Conservation (phyloP, 2,888 invertebrate species). For the Dorcus parallelipipedus region DNA sequence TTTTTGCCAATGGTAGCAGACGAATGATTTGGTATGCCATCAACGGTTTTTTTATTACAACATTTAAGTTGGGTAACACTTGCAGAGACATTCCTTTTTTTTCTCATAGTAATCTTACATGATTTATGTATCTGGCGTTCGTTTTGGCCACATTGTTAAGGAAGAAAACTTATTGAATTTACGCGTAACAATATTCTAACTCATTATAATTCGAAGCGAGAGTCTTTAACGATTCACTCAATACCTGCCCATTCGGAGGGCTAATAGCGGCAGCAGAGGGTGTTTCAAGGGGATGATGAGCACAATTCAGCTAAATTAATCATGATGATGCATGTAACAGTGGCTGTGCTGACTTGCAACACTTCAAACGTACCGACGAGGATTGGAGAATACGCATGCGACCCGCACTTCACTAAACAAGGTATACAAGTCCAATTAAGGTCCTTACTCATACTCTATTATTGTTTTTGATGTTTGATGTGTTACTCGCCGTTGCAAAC, state of each 20-base stretch:
- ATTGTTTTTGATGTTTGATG: conserved; percentile 27
- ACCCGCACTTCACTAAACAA: conserved; percentile 31
- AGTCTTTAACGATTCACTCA: background rate
- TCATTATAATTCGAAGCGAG: too few relatives aligned
- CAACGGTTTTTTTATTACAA: too few relatives aligned
- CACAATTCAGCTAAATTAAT: conserved; percentile 35
- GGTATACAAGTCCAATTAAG: conserved; percentile 33
- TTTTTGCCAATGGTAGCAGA: too few relatives aligned
- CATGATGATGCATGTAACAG: conserved; percentile 41
- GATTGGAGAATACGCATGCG: conserved; percentile 21
- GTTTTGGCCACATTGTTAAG: too few relatives aligned
- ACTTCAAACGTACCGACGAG: conserved; percentile 31
- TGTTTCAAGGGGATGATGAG: conserved; percentile 11
- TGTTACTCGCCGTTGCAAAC: conserved; percentile 19
- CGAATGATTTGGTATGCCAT: too few relatives aligned
- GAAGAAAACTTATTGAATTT: too few relatives aligned
- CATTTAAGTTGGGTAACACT: too few relatives aligned
- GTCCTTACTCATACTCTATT: conserved; percentile 26
- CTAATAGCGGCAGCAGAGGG: background rate
- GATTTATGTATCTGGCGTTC: too few relatives aligned
- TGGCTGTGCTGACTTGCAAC: conserved; percentile 29
- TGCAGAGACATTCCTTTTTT: too few relatives aligned
- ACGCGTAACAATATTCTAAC: too few relatives aligned
- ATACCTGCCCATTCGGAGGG: background rate
- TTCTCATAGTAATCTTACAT: too few relatives aligned